A percentile compares a stretch with the other conserved stretches of the same genome.
These are phyloP conservation scores for roundworm (Caenorhabditis elegans) DNA, from an alignment of 1,140 invertebrate species.

Conservation along the genomic window DNA sequence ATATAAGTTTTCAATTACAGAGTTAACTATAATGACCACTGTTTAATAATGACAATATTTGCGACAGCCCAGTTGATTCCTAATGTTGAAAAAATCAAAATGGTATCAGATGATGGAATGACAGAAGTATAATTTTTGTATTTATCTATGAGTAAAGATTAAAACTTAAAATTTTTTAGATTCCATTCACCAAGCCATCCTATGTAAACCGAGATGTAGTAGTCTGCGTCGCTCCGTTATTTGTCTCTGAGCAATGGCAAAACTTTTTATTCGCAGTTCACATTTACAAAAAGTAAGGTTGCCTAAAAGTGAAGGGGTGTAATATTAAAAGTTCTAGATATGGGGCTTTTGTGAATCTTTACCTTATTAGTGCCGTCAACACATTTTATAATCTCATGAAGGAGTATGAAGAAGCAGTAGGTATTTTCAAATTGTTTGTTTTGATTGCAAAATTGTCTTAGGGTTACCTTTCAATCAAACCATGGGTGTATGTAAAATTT, in stretches of 20 bases:
- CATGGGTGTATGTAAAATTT: slow-evolving; percentile 3
- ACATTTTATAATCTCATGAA: slow-evolving; percentile 6
- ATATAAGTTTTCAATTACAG: neutral
- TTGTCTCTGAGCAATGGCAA: slow-evolving; percentile 37
- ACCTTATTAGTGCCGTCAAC: slow-evolving; percentile 6
- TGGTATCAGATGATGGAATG: neutral
- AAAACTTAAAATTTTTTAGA: neutral
- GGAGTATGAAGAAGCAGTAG: slow-evolving; percentile 6
- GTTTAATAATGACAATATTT: neutral
- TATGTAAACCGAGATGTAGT: neutral
- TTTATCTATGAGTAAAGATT: too few species aligned
- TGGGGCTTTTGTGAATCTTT: slow-evolving; percentile 6
- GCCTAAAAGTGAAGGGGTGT: neutral
- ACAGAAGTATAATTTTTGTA: neutral
- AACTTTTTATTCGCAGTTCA: slow-evolving; percentile 14
- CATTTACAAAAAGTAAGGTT: slow-evolving; percentile 9
- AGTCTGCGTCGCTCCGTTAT: neutral
- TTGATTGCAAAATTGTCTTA: too few species aligned
- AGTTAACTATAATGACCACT: neutral
- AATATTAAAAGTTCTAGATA: neutral
- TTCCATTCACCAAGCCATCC: neutral
- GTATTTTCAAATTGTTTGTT: too few species aligned
- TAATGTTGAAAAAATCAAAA: neutral
- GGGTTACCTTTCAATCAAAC: slow-evolving; percentile 9
- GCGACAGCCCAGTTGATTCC: neutral